Conservation (phyloP, 1,140 invertebrate genomes). For the Apocrypta bakeri region DNA sequence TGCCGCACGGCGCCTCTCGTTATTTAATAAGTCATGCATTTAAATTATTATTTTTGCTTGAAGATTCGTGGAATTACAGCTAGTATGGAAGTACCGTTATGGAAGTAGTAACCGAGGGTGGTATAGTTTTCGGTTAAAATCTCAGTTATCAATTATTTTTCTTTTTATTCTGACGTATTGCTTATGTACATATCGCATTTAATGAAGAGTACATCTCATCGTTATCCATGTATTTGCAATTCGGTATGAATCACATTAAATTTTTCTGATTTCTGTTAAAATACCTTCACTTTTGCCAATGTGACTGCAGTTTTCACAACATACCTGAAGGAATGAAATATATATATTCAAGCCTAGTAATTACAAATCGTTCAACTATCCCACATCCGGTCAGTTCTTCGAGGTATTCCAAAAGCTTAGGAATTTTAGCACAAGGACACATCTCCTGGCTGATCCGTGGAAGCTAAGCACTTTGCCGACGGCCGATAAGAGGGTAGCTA, state of each 20-base stretch:
- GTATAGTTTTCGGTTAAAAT: too few relatives aligned
- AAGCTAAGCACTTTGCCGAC: not conserved
- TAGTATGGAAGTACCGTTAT: not conserved
- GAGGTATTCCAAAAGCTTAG: not conserved
- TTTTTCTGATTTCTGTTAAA: too few relatives aligned
- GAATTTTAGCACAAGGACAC: not conserved
- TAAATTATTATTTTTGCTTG: not conserved
- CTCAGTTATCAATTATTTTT: too few relatives aligned
- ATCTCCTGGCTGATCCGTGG: not conserved
- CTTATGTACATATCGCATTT: too few relatives aligned
- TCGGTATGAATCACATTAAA: too few relatives aligned
- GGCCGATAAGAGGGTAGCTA: conserved; percentile 8
- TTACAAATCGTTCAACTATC: not conserved
- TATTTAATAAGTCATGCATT: not conserved
- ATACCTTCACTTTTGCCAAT: too few relatives aligned
- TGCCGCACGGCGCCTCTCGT: not conserved
- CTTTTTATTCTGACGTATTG: too few relatives aligned
- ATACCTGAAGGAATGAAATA: too few relatives aligned
- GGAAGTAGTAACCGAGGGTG: too few relatives aligned
- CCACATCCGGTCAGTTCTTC: not conserved
- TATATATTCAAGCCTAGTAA: not conserved
- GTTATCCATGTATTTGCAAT: too few relatives aligned
- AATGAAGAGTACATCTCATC: too few relatives aligned
- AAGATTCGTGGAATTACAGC: not conserved
- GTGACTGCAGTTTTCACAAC: too few relatives aligned